Evolutionary conservation across 2,113 vertebrate genomes (phyloP), one percentile per base, ranked within the genome.

Genomic region (Tychaedon coryphoeus): DNA sequence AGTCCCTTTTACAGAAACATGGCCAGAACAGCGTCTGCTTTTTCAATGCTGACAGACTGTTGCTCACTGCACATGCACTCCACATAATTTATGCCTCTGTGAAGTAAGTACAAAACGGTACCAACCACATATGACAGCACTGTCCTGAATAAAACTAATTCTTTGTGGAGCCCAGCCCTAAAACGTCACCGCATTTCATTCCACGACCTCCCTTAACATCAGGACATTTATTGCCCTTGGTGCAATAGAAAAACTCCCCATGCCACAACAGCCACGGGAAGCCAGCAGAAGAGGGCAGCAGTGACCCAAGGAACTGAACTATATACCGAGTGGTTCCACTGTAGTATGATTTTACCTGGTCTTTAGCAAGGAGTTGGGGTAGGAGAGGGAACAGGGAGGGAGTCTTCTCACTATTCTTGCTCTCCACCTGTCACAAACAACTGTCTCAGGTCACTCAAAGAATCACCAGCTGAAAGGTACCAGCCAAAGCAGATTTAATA

Each of bases 271-370:
- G 62, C 15, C 40, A 6, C 2, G 16, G 75, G 82, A 87, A 94
- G 53, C 40, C 34, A 75, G 53, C 94, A 88, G 93, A 53, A 95
- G 94, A 88, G 93, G 96, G 93, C 96, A 95, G 93, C 93, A 93
- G 86, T 8, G 10, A 43, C 34, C 75, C 86, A 48, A 40, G 17
- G 42, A 51, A 88, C 31, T 9, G 48, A 82, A 5, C 18, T 5
- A 4, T 4, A 19, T 1, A 0, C 10, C 2, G 1, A 19, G 34
- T 1, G 0, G 23, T 25, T 87, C 43, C 23, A 17, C 19, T 17
- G 14, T 2, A 17, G 8, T 2, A 8, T 3, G 31, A 11, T 18
- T 70, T 73, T 74, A 81, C 26, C 18, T 29, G 25, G 10, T 51
- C 28, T 53, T 24, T 23, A 11, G 23, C 22, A 50, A 24, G 40